phyloP scores from a whole-genome alignment of 2,797 vertebrate genomes.

The Triplophysa bombifrons region DNA sequence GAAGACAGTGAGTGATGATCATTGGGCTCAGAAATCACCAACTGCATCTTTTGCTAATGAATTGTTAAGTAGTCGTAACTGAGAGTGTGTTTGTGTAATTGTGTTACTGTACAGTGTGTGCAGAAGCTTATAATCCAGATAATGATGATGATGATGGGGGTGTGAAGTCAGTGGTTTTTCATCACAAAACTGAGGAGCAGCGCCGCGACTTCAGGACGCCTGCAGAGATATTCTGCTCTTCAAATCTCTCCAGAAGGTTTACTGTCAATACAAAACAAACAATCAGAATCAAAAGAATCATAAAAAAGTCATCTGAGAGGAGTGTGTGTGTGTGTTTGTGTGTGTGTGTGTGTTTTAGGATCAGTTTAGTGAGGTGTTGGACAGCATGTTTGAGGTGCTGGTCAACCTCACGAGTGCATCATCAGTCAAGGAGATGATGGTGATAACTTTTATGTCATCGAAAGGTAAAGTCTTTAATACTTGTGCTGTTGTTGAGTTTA shows the following conservation, averaged over 20 bases:
- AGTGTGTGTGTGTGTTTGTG: no score
- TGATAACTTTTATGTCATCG: constrained; percentile 96
- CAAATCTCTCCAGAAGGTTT: constrained; percentile 92
- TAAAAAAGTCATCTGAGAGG: neutral
- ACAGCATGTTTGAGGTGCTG: constrained; percentile 93
- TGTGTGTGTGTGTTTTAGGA: constrained; percentile 73
- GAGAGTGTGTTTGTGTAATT: neutral
- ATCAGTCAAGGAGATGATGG: constrained; percentile 95
- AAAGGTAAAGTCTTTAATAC: constrained; percentile 71
- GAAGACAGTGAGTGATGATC: no score
- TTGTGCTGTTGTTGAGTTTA: neutral
- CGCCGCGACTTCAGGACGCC: constrained; percentile 89
- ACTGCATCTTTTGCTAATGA: no score
- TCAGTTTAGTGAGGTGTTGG: constrained; percentile 91
- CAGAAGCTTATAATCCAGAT: constrained; percentile 93
- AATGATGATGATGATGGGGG: constrained; percentile 92
- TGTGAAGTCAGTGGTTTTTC: constrained; percentile 82
- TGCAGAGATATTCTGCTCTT: constrained; percentile 94
- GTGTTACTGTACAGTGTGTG: constrained; percentile 82
- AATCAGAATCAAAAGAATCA: no score
- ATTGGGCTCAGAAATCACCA: no score
- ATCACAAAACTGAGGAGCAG: constrained; percentile 92
- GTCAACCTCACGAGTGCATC: constrained; percentile 89
- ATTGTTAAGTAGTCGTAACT: no score
- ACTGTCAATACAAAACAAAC: constrained; percentile 35